phyloP scores from a whole-genome alignment of 2,797 vertebrate genomes.

The Phrynocephalus forsythii region DNA sequence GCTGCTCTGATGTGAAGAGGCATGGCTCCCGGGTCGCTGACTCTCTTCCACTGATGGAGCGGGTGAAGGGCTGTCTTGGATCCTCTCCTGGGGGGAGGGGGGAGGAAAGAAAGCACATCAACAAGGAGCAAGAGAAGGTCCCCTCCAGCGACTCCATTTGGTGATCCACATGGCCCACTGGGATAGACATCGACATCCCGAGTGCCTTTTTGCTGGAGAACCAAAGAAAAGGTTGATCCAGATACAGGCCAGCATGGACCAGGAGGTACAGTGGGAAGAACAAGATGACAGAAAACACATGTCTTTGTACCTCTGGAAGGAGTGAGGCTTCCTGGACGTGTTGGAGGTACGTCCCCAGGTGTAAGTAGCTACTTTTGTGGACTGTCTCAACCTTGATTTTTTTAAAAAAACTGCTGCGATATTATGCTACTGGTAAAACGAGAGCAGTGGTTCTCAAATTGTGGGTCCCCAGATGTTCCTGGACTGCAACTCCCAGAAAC shows the following conservation, averaged over 20 bases:
- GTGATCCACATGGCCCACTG: too few species aligned
- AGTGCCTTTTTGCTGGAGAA: neutral
- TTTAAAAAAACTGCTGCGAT: too few species aligned
- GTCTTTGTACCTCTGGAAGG: too few species aligned
- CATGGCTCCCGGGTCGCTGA: constrained; percentile 84
- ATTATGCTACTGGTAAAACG: too few species aligned
- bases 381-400: too few species aligned
- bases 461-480: too few species aligned
- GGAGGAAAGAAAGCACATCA: constrained; percentile 29
- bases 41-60: constrained; percentile 87
- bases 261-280: neutral
- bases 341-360: too few species aligned
- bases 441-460: too few species aligned
- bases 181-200: neutral
- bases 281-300: neutral
- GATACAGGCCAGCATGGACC: neutral
- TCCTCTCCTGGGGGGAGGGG: constrained; percentile 83
- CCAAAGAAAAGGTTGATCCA: neutral
- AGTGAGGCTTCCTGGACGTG: too few species aligned
- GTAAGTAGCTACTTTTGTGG: too few species aligned
- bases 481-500: too few species aligned
- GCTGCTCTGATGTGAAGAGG: constrained; percentile 89
- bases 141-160: neutral
- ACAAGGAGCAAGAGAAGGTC: neutral
- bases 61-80: constrained; percentile 90